Evolutionary conservation across 2,888 invertebrate genomes (phyloP).

Genomic region (Agapostemon virescens): DNA sequence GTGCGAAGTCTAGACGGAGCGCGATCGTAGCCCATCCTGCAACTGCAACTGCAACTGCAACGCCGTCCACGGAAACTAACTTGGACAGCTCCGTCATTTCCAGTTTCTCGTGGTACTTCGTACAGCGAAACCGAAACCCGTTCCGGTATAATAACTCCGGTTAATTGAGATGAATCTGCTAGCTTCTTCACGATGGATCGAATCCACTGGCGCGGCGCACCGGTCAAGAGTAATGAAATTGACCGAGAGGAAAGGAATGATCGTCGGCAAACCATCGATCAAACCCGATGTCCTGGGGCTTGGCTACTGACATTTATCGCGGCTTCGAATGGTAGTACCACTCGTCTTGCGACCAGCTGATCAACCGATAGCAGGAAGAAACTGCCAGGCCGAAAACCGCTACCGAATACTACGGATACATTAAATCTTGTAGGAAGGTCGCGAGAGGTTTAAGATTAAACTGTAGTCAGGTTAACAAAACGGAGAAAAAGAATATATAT

Average conservation of each 20-base stretch:
- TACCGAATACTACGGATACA: not conserved
- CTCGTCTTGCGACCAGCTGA: not conserved
- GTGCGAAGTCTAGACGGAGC: conserved; percentile 32
- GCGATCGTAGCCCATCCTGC: not conserved
- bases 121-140: conserved; percentile 58
- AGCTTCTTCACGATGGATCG: not conserved
- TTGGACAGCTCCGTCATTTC: conserved; percentile 65
- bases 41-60: not conserved
- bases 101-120: conserved; percentile 56
- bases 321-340: not conserved
- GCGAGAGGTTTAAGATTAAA: too few relatives aligned
- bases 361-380: not conserved
- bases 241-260: conserved; percentile 11
- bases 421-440: too few relatives aligned
- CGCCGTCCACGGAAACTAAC: conserved; percentile 64
- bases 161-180: conserved; percentile 71
- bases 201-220: not conserved
- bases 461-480: too few relatives aligned
- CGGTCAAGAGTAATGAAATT: conserved; percentile 4
- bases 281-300: not conserved
- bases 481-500: too few relatives aligned
- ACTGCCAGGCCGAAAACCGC: not conserved
- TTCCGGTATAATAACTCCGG: conserved; percentile 63
- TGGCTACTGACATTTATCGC: not conserved
- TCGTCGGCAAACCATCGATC: conserved; percentile 9